Base-by-base conservation (phyloP, 1,140 invertebrate species). In the Batillaria attramentaria region DNA sequence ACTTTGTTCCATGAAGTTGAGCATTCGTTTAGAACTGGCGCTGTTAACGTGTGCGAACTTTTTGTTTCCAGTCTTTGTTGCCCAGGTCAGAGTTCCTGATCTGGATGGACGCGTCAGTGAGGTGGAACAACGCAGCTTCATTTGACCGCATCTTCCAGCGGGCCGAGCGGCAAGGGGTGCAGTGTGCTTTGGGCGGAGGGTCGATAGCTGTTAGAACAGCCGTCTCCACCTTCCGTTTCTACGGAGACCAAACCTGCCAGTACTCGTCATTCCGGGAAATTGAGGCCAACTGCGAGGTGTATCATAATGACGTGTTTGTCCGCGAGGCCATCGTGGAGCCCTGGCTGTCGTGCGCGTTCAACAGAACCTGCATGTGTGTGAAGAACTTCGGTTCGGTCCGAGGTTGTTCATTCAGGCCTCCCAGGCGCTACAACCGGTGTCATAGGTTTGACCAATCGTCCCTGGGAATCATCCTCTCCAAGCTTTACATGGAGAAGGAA, bases 381-480 rank as follows among this genome's bases (percentile, higher is more conserved):
- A 43, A 39, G 68, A 42, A 70, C 42, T 39, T 42, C 41, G 28
- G 43, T 24, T 70, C 24, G 41, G 20, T 46, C 24, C 50, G 43
- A 39, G 24, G n/a, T 42, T 70, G 68, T 31, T 13, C 39, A 24
- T 43, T 28, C 68, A 0, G 39, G 24, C 68, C 68, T 4, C 68
- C 68, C 42, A 39, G 68, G 20, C 37, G n/a, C 1, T 70, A 70
- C 68, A 42, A 42, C 20, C 39, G 68, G 5, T 70, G 68, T 18
- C 68, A 70, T 42, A 39, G 68, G 39, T 70, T 42, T 37, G 68
- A 70, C 68, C 68, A 70, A 42, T 70, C 68, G 24, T 5, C 24
- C 68, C 42, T 70, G n/a, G 68, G 68, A 2, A 20, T 70, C 68
- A 70, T 70, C 41, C 42, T 31, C 4, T 70, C 68, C 68, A 70